phyloP scores from a whole-genome alignment of 2,797 vertebrate species.

The Perodicticus potto region DNA sequence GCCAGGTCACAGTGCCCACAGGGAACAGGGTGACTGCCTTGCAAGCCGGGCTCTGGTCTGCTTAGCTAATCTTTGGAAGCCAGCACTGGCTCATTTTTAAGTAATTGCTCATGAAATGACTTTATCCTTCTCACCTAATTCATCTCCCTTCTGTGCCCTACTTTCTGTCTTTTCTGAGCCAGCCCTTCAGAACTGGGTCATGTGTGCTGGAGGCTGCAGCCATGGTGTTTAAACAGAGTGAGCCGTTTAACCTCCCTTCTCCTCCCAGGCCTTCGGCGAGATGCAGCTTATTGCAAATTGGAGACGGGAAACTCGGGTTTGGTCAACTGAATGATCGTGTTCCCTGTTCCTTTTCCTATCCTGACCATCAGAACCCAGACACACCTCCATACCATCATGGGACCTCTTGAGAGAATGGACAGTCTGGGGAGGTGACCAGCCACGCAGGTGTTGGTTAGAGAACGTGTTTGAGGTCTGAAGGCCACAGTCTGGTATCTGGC shows the following conservation, averaged over 20 bases:
- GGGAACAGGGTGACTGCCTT: fast-evolving
- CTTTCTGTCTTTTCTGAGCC: constrained; percentile 81
- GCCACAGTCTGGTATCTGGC: no score
- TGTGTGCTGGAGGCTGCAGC: constrained; percentile 36
- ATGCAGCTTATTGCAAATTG: constrained; percentile 57
- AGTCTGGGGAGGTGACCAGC: no score
- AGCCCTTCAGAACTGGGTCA: constrained; percentile 85
- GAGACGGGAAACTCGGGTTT: constrained; percentile 40
- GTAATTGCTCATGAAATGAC: constrained; percentile 69
- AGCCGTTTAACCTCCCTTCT: constrained; percentile 73
- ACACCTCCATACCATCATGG: fast-evolving
- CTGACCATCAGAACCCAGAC: fast-evolving
- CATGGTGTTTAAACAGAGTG: constrained; percentile 74
- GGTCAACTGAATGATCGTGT: not conserved
- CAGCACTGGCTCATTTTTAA: constrained; percentile 63
- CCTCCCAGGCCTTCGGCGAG: constrained; percentile 59
- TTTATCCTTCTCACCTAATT: constrained; percentile 80
- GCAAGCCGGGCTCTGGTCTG: constrained; percentile 61
- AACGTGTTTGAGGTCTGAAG: not conserved
- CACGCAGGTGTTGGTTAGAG: not conserved
- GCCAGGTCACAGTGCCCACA: not conserved
- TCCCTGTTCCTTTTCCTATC: not conserved
- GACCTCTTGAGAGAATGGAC: not conserved
- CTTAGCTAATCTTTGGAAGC: constrained; percentile 72
- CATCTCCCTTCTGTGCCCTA: constrained; percentile 82